phyloP scores from a whole-genome alignment of 2,797 vertebrate genomes.

The Phataginus tetradactyla region DNA sequence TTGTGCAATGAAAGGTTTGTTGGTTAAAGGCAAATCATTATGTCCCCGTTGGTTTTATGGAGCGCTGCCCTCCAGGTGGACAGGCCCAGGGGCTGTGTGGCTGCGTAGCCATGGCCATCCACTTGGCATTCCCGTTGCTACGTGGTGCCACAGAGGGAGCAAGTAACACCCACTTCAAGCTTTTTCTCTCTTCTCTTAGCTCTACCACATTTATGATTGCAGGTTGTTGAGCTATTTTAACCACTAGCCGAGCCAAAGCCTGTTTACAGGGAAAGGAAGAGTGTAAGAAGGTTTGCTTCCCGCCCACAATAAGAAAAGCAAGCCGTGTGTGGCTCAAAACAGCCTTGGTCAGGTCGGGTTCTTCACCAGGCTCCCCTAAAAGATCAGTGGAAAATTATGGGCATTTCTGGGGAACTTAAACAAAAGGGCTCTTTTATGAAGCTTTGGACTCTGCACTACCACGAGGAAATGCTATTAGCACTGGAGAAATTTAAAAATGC shows the following conservation, averaged over 20 bases:
- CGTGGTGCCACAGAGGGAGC: slow-evolving; percentile 36
- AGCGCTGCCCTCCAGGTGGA: slow-evolving; percentile 9
- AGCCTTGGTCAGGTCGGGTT: neutral
- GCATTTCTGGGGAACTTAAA: slow-evolving; percentile 37
- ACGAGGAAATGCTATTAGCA: neutral
- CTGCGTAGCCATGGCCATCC: neutral
- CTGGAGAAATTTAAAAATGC: neutral
- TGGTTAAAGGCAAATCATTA: neutral
- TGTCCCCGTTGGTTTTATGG: neutral
- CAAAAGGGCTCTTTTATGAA: neutral
- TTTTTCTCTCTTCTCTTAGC: slow-evolving; percentile 31
- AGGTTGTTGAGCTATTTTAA: slow-evolving; percentile 51
- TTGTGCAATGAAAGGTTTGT: neutral
- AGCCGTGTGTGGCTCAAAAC: neutral
- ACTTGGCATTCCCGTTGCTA: neutral
- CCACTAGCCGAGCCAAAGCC: slow-evolving; percentile 20
- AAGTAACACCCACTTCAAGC: slow-evolving; percentile 36
- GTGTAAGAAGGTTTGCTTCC: neutral
- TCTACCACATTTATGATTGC: slow-evolving; percentile 43
- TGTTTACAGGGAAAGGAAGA: neutral
- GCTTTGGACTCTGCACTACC: neutral
- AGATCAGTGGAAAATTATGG: neutral
- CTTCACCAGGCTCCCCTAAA: neutral
- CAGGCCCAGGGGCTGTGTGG: neutral
- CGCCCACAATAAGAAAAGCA: slow-evolving; percentile 5